Percentiles rank a stretch among this genome's conserved stretches.
phyloP scores from a whole-genome alignment of 2,888 invertebrate genomes.

The Drosophila lutescens region DNA sequence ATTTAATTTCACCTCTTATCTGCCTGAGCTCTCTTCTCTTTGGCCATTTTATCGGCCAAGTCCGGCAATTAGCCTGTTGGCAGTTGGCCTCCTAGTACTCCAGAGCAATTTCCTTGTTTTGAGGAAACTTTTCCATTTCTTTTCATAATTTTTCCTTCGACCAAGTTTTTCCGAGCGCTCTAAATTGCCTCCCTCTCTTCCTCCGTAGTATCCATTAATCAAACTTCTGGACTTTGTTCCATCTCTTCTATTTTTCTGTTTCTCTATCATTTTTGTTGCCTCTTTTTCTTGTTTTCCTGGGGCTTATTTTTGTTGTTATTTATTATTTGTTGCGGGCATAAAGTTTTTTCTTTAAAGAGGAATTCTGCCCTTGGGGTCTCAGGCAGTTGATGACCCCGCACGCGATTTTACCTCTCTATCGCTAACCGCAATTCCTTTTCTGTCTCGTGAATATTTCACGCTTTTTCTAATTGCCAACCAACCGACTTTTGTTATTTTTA shows the following conservation, averaged over 20 bases:
- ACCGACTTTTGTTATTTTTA: constrained; percentile 31
- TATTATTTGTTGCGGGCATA: constrained; percentile 40
- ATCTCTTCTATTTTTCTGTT: constrained; percentile 20
- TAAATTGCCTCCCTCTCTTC: constrained; percentile 2
- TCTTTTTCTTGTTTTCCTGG: constrained; percentile 24
- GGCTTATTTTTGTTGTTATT: constrained; percentile 42
- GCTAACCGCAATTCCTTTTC: constrained; percentile 5
- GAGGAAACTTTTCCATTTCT: constrained; percentile 36
- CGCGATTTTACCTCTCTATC: constrained; percentile 36
- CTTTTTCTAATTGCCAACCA: constrained; percentile 39
- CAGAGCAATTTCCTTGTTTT: constrained; percentile 41
- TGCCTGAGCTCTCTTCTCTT: constrained; percentile 2
- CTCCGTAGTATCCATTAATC: constrained; percentile 36
- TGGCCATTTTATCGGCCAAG: constrained; percentile 24
- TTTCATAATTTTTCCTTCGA: constrained; percentile 35
- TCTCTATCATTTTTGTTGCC: constrained; percentile 20
- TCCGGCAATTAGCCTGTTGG: constrained; percentile 40
- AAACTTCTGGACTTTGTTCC: constrained; percentile 44
- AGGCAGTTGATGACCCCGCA: constrained; percentile 49
- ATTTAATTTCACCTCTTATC: constrained; percentile 35
- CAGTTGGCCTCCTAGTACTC: constrained; percentile 13
- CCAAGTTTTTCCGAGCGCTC: constrained; percentile 32
- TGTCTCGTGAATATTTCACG: constrained; percentile 40
- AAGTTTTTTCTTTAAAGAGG: constrained; percentile 22
- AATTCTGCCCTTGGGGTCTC: constrained; percentile 23